Evolutionary conservation across 1,140 invertebrate species (phyloP).

Genomic region (Bombus haemorrhoidalis): DNA sequence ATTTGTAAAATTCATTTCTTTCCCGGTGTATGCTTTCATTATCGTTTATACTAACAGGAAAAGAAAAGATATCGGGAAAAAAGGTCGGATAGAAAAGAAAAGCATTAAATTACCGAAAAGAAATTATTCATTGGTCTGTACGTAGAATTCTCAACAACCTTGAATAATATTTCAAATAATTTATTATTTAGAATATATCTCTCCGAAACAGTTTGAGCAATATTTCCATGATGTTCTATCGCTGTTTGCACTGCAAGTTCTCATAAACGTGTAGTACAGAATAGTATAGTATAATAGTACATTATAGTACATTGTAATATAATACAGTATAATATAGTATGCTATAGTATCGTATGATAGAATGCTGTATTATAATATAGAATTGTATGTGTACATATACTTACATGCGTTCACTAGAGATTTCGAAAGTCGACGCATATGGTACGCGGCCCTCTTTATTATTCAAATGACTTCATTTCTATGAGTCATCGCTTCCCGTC

Average conservation of each 20-base stretch:
- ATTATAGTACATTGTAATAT: no score
- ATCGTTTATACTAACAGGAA: not conserved
- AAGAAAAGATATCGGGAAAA: not conserved
- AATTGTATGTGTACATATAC: no score
- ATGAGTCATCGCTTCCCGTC: constrained; percentile 53
- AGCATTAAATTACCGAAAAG: not conserved
- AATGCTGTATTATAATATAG: no score
- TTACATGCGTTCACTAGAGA: constrained; percentile 32
- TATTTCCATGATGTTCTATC: not conserved
- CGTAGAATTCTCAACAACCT: no score
- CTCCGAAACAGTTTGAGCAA: not conserved
- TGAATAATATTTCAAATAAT: not conserved
- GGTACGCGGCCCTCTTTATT: constrained; percentile 51
- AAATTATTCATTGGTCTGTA: no score
- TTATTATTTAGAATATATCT: not conserved
- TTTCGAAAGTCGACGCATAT: constrained; percentile 52
- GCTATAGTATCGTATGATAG: no score
- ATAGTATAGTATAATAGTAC: no score
- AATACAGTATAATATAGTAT: no score
- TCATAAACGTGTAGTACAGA: not conserved
- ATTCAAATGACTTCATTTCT: constrained; percentile 50
- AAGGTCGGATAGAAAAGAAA: not conserved
- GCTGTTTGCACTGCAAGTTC: not conserved
- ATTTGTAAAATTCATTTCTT: not conserved
- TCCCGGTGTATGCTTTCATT: not conserved